Conservation (phyloP, 1,140 invertebrate genomes). For the Bombus impatiens region DNA sequence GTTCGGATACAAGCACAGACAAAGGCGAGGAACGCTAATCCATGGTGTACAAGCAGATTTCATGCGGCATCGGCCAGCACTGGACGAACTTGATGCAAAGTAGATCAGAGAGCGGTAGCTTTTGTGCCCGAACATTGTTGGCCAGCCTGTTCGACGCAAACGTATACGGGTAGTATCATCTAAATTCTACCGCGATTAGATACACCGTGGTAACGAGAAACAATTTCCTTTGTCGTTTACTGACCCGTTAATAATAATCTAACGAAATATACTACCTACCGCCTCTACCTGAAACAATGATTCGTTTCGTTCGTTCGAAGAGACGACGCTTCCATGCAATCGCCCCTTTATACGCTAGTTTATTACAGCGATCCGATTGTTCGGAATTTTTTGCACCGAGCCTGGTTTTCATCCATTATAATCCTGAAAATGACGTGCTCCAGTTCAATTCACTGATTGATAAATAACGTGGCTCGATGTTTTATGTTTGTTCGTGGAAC, state of each 20-base stretch:
- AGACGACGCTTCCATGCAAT: not conserved
- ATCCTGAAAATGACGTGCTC: not conserved
- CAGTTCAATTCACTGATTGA: no score
- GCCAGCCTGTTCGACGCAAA: not conserved
- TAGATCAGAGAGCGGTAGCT: conserved; percentile 43
- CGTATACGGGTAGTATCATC: conserved; percentile 57
- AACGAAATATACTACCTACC: conserved; percentile 34
- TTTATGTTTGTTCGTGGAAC: not conserved
- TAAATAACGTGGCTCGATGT: no score
- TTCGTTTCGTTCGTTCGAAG: not conserved
- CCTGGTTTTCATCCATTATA: not conserved
- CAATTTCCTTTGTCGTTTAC: conserved; percentile 50
- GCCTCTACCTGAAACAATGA: not conserved
- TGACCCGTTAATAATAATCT: conserved; percentile 50
- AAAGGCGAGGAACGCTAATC: not conserved
- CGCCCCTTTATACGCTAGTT: not conserved
- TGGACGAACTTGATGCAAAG: conserved; percentile 49
- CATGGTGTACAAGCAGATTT: not conserved
- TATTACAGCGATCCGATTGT: not conserved
- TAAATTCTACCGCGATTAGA: conserved; percentile 54
- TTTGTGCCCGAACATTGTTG: conserved; percentile 9
- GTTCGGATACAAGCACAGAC: not conserved
- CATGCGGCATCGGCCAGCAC: not conserved
- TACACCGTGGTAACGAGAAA: conserved; percentile 45
- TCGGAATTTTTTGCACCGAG: not conserved